Conservation (phyloP, 2,888 invertebrate species). For the Aelia acuminata region DNA sequence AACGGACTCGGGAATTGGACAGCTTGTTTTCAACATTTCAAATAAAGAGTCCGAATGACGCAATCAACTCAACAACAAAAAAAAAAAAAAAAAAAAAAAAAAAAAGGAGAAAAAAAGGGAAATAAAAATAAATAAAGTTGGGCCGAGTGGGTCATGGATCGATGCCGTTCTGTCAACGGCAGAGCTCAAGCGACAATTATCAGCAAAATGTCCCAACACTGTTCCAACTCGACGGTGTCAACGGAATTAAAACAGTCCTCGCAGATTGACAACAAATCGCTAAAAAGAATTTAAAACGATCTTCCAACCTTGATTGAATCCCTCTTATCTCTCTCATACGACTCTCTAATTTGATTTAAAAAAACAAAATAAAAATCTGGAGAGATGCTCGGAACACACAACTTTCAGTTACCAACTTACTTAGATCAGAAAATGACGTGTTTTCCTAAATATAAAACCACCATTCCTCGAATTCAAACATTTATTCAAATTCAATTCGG, state of each 20-base stretch:
- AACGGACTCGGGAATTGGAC: not conserved
- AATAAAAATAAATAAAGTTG: not conserved
- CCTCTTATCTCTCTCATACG: not conserved
- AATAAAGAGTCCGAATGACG: not conserved
- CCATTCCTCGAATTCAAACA: too few species aligned
- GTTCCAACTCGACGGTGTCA: not conserved
- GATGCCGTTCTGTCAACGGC: not conserved
- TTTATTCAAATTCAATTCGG: too few species aligned
- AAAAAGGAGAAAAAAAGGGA: not conserved
- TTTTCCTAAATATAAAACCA: too few species aligned
- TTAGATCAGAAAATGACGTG: too few species aligned
- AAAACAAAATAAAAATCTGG: too few species aligned
- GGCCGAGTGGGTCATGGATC: not conserved
- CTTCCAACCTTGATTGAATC: not conserved
- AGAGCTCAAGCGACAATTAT: not conserved
- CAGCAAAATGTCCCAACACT: too few species aligned
- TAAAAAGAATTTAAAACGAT: conserved; percentile 11
- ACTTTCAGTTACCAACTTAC: too few species aligned
- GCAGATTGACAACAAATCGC: not conserved
- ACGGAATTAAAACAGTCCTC: not conserved
- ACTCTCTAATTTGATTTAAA: too few species aligned
- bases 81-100: not conserved
- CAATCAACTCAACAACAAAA: not conserved
- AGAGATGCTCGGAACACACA: too few species aligned
- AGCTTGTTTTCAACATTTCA: conserved; percentile 5